Base-by-base conservation (phyloP, 2,797 vertebrate genomes). In the Gambelia wislizenii region DNA sequence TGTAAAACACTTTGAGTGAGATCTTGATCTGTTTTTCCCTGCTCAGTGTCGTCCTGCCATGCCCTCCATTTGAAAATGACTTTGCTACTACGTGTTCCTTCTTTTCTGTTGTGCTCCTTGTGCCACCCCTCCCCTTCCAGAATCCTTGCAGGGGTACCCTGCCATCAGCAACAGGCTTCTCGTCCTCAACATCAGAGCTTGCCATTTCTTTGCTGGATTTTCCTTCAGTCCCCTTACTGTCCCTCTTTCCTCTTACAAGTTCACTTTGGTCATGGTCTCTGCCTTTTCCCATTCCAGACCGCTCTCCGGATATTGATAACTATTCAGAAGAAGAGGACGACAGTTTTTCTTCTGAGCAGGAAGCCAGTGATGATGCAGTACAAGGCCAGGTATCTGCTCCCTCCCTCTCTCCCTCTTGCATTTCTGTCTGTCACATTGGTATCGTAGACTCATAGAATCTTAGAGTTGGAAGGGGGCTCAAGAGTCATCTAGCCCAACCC, bases 321-420 rank as follows among this genome's bases (percentile, higher is more conserved):
- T 98, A 99, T 94, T 99, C 99, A 0, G 99, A 99, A 92, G 99
- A 99, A 91, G 99, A 99, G 81, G 99, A 99, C 27, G 99, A 99
- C 96, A 99, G 99, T 93, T 99, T 98, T 96, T 99, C 99, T 0
- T 99, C 99, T 0, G 99, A 99, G 49, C 99, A 99, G 94, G 99
- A 99, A 90, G 99, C 98, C 94, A 99, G 99, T 0, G 99, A 99
- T 20, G 99, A 99, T 87, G 99, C 99, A 2, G 94, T 98, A 61
- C 99, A 98, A 2, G 98, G 98, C 81, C 98, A 99, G 98, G 98
- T 98, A 93, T 94, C 75, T 52, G 10, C 52, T 67, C 27, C 61
- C 61, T 64, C 44, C 1, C 39, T 42, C 89, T 61, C 79, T 33
- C 3, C 39, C 69, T 75, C 36, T 4, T 69, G 27, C 30, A 61